Percentiles rank a stretch among this genome's conserved stretches.
Conservation (phyloP, 2,113 vertebrate genomes). For the Phylloscopus trochilus region DNA sequence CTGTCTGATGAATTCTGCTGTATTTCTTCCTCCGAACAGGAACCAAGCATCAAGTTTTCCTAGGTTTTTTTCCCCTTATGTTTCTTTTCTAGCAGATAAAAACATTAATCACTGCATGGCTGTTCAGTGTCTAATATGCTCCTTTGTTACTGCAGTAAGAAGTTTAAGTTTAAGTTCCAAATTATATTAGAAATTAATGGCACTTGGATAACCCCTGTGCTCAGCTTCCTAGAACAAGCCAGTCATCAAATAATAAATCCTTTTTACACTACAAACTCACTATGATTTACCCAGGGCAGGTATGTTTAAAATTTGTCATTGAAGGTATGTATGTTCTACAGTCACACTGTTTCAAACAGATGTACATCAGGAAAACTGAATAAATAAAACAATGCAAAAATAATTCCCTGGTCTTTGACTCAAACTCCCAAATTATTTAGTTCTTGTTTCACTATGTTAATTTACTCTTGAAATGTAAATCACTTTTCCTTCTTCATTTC, state of each 20-base stretch:
- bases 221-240: neutral
- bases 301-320: neutral
- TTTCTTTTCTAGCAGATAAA: neutral
- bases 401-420: neutral
- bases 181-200: neutral
- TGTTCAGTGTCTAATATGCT: neutral
- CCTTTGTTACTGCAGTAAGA: neutral
- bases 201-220: neutral
- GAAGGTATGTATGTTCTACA: neutral
- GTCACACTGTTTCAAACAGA: neutral
- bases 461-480: neutral
- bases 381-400: neutral
- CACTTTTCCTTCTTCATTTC: neutral
- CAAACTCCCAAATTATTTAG: neutral
- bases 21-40: neutral
- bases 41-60: neutral
- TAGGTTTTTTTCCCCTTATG: rapidly evolving
- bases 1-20: neutral
- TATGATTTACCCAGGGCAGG: neutral
- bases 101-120: neutral
- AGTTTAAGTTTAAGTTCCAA: neutral
- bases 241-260: neutral
- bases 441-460: neutral
- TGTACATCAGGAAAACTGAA: neutral
- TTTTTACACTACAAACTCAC: neutral